Percentiles rank a stretch among this genome's conserved stretches.
These are phyloP conservation scores for Parus major DNA, from an alignment of 2,113 vertebrate genomes.

Conservation along the genomic window DNA sequence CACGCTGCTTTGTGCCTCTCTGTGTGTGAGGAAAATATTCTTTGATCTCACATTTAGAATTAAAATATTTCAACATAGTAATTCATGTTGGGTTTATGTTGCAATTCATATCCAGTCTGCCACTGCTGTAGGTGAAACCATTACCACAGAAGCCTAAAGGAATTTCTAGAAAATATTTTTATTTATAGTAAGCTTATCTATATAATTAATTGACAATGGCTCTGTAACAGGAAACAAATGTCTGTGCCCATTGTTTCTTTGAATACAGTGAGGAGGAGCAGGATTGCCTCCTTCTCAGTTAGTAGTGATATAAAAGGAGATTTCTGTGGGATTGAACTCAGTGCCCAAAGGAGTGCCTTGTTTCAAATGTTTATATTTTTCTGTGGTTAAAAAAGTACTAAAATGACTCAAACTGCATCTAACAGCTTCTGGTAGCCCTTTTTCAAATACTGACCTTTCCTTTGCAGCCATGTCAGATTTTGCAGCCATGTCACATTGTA, in stretches of 20 bases:
- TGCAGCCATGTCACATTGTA: not conserved
- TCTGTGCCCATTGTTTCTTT: rapidly evolving
- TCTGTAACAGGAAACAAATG: not conserved
- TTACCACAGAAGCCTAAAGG: not conserved
- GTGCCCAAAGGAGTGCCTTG: not conserved
- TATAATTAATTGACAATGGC: not conserved
- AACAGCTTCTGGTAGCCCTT: not conserved
- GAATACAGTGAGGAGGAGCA: not conserved
- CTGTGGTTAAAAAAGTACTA: not conserved
- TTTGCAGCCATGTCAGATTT: not conserved
- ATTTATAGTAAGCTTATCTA: not conserved
- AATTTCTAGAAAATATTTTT: not conserved
- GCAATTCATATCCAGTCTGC: not conserved
- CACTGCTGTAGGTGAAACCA: not conserved
- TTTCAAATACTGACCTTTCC: rapidly evolving
- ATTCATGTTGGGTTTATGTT: not conserved
- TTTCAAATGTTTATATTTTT: not conserved
- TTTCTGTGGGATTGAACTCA: not conserved
- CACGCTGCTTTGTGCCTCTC: not conserved
- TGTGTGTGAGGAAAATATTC: not conserved
- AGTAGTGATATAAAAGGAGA: not conserved
- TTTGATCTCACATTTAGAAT: not conserved
- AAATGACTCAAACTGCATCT: not conserved
- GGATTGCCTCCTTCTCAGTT: not conserved
- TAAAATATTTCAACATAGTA: not conserved